Conservation (phyloP, 1,140 invertebrate genomes). For the Drosophila persimilis region DNA sequence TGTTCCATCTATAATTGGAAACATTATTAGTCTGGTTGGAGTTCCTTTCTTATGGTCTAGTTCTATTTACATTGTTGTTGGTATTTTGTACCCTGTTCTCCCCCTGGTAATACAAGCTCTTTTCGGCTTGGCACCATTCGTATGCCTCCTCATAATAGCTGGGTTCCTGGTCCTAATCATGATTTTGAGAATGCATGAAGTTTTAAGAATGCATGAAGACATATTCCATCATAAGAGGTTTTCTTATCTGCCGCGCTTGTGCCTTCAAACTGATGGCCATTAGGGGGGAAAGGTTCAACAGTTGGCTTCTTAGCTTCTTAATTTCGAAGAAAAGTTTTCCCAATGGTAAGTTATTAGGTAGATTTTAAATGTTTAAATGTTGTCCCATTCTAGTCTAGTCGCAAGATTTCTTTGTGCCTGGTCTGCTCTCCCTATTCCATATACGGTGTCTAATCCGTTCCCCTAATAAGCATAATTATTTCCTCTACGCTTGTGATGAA, state of each 20-base stretch:
- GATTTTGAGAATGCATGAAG: slow-evolving; percentile 11
- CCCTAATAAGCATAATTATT: slow-evolving; percentile 15
- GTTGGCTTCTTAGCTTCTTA: not conserved
- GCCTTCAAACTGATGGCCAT: not conserved
- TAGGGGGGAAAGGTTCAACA: not conserved
- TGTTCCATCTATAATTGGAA: too few relatives aligned
- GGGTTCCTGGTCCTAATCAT: slow-evolving; percentile 8
- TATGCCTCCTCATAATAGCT: not conserved
- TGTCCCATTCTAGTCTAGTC: slow-evolving; percentile 1
- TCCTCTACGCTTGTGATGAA: slow-evolving; percentile 16
- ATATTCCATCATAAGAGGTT: not conserved
- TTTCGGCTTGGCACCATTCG: not conserved
- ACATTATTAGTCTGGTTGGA: too few relatives aligned
- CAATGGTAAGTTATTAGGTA: not conserved
- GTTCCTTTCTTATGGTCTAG: too few relatives aligned
- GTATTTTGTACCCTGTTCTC: too few relatives aligned
- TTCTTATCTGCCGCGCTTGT: not conserved
- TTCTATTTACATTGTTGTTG: too few relatives aligned
- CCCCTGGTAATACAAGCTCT: too few relatives aligned
- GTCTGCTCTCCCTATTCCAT: not conserved
- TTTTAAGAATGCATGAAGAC: slow-evolving; percentile 3
- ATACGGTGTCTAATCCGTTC: slow-evolving; percentile 11
- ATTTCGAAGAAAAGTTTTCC: not conserved
- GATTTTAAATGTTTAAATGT: not conserved
- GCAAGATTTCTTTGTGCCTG: not conserved